Percentiles rank a stretch among this genome's conserved stretches.
phyloP scores from a whole-genome alignment of 2,888 invertebrate genomes.

The Ichneumon xanthorius region DNA sequence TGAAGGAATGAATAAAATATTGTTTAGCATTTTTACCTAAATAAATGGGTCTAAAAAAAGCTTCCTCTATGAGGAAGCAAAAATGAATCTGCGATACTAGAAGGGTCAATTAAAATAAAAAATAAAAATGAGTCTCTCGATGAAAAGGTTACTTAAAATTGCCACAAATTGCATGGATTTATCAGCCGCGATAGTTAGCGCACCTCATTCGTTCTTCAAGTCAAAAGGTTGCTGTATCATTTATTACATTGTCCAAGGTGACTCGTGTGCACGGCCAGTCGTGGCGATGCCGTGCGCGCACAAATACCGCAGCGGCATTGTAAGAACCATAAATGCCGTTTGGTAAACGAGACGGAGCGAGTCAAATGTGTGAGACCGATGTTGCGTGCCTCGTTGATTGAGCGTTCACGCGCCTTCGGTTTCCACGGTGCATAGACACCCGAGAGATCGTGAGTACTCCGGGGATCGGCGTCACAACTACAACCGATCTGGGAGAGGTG shows the following conservation, averaged over 20 bases:
- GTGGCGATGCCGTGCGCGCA: neutral
- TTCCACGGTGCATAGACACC: constrained; percentile 24
- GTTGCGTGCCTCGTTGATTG: constrained; percentile 41
- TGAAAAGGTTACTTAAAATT: neutral
- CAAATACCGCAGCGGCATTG: neutral
- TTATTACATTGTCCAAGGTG: constrained; percentile 45
- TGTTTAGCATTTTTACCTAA: too few relatives aligned
- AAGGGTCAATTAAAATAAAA: neutral
- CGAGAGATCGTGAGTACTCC: neutral
- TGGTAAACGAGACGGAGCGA: constrained; percentile 7
- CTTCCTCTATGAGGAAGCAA: too few relatives aligned
- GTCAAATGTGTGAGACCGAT: constrained; percentile 18
- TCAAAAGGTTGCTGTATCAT: neutral
- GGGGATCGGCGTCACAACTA: neutral
- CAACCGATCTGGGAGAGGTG: constrained; percentile 8
- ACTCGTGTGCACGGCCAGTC: constrained; percentile 6
- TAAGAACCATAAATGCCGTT: constrained; percentile 4
- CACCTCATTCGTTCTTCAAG: neutral
- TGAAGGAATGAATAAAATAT: too few relatives aligned
- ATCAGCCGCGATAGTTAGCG: neutral
- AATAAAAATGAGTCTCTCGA: neutral
- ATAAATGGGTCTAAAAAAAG: too few relatives aligned
- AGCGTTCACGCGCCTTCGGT: constrained; percentile 49
- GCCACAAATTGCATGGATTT: constrained; percentile 11
- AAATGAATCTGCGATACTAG: neutral